Evolutionary conservation across 2,113 vertebrate genomes (phyloP).

Genomic region (Vimba vimba): DNA sequence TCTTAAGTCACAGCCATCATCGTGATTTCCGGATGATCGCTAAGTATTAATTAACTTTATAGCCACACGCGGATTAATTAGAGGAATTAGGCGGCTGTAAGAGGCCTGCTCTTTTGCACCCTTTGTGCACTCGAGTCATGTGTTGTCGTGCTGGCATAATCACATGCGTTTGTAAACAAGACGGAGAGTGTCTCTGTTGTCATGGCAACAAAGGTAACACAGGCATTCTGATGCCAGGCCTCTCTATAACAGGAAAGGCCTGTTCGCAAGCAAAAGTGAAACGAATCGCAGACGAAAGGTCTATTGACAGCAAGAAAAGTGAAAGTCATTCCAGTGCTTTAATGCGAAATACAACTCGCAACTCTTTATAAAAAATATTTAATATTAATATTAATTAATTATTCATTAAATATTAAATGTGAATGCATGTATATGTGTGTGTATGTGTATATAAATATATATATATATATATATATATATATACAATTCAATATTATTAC

Average conservation of each 20-base stretch:
- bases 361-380: background rate
- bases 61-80: conserved; percentile 51
- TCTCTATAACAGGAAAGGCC: background rate
- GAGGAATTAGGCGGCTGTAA: conserved; percentile 22
- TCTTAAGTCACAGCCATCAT: conserved; percentile 18
- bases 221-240: conserved; percentile 39
- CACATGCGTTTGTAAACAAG: conserved; percentile 55
- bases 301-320: background rate
- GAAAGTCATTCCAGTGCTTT: background rate
- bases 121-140: conserved; percentile 50
- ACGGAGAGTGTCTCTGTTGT: conserved; percentile 52
- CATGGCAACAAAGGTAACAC: conserved; percentile 52
- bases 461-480: too few relatives aligned
- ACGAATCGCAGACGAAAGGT: background rate
- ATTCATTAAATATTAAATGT: background rate
- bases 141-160: conserved; percentile 50
- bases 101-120: conserved; percentile 32
- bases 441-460: too few relatives aligned
- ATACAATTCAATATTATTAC: background rate
- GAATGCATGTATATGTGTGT: too few relatives aligned
- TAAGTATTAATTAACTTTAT: conserved; percentile 30
- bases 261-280: background rate
- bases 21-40: background rate
- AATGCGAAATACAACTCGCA: background rate
- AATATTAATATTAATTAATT: background rate